phyloP scores from a whole-genome alignment of 2,113 vertebrate species.

The Eulacestoma nigropectus region DNA sequence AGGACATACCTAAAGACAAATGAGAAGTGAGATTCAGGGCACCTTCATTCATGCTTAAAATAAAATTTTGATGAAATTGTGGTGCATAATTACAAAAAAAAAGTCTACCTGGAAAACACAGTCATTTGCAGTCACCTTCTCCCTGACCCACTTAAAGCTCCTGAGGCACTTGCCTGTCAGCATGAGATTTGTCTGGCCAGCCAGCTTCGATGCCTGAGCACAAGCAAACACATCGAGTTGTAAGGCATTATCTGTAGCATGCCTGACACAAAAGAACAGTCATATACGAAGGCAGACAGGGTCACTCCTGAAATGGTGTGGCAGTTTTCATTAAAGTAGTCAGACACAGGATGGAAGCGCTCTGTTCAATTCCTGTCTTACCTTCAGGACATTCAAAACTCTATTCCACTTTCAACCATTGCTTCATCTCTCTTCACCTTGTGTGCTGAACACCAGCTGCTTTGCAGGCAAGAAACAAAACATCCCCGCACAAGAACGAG shows the following conservation, averaged over 20 bases:
- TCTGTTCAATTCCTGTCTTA: background rate
- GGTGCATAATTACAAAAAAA: background rate
- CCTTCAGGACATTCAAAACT: background rate
- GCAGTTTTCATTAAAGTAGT: background rate
- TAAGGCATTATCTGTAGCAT: background rate
- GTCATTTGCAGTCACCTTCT: background rate
- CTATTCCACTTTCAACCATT: background rate
- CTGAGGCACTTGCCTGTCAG: background rate
- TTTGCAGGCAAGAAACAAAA: background rate
- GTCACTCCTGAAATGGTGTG: background rate
- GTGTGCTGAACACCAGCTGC: background rate
- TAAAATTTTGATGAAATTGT: background rate
- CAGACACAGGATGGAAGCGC: background rate
- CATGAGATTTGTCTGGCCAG: background rate
- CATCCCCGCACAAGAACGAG: background rate
- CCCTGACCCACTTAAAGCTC: background rate
- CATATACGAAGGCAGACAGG: background rate
- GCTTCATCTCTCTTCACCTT: background rate
- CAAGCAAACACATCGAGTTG: background rate
- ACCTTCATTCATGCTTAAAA: constrained; percentile 2
- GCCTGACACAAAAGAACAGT: background rate
- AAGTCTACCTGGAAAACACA: background rate
- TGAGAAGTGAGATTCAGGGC: background rate
- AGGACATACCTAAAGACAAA: background rate
- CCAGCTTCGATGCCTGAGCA: background rate